Base-by-base conservation (phyloP, 1,140 invertebrate species). In the Drosophila seguyi region DNA sequence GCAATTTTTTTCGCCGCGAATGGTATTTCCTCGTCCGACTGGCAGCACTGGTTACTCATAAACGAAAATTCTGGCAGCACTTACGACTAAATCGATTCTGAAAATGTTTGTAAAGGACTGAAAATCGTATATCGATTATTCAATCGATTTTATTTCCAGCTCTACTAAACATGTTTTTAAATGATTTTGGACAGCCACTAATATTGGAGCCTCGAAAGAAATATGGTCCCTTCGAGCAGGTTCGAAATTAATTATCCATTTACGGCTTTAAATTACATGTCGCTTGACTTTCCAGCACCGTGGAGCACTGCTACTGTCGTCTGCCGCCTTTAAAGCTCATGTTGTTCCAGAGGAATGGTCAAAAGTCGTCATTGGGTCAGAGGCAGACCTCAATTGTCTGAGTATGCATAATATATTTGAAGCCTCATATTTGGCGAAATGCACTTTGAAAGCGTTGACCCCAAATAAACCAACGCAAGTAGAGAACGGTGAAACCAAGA, bases 131-230 rank as follows among this genome's bases (percentile, higher is more conserved):
- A n/a, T n/a, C n/a, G n/a, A n/a, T n/a, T n/a, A n/a, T n/a, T n/a
- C n/a, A 31, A 31, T 31, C 29, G 29, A 31, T 31, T 31, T 31
- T 4, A 31, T 31, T 4, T 10, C 4, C 8, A 31, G 4, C 8
- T 31, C 3, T 31, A 31, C 6, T 3, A 31, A 31, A 39, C n/a
- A 87, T 87, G 84, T 87, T 77, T 88, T 67, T 87, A 41, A 87
- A 87, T 60, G 72, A 67, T 22, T 16, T 88, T 16, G 84, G 84
- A 0, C 80, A 88, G n/a, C 83, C 83, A 0, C 31, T 66, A 8
- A 77, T 88, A 39, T 20, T 87, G 8, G 20, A 79, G 22, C 13
- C n/a, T 4, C 22, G 38, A 8, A 73, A 57, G 8, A 47, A 31
- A 2, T 86, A 87, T 22, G 55, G 53, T 0, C 50, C 41, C 0